Percentiles rank a stretch among this genome's conserved stretches.
Evolutionary conservation across 2,888 invertebrate genomes (phyloP).

Genomic region (Lumbricus terrestris): DNA sequence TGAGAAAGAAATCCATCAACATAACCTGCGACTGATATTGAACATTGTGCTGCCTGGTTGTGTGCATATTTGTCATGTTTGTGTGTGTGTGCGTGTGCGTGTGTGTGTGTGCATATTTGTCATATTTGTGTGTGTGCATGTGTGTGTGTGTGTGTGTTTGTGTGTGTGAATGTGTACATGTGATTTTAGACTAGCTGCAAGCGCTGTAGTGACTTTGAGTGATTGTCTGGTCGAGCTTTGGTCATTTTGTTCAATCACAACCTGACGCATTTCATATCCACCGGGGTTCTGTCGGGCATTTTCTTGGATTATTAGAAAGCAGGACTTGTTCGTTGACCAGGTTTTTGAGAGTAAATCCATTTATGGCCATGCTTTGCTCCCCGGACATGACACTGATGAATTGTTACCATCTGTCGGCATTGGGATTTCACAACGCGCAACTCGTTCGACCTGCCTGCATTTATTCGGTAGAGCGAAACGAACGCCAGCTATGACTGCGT

Average conservation of each 20-base stretch:
- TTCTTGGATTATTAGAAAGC: neutral
- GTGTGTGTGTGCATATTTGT: too few relatives aligned
- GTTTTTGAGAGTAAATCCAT: neutral
- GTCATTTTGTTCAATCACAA: neutral
- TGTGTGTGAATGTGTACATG: neutral
- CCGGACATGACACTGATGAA: neutral
- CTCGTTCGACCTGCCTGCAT: neutral
- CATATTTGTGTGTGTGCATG: too few relatives aligned
- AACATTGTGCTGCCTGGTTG: too few relatives aligned
- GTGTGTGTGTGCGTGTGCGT: too few relatives aligned
- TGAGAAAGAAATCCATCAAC: too few relatives aligned
- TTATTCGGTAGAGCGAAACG: neutral
- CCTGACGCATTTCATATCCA: neutral
- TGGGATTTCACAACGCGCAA: neutral
- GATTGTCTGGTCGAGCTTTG: neutral
- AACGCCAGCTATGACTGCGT: neutral
- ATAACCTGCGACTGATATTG: too few relatives aligned
- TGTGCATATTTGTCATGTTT: too few relatives aligned
- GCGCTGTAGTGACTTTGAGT: neutral
- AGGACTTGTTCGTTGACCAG: neutral
- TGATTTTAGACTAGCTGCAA: neutral
- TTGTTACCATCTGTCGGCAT: neutral
- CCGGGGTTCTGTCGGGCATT: neutral
- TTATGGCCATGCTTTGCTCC: neutral
- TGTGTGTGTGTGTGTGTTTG: neutral